Evolutionary conservation across 2,888 invertebrate genomes (phyloP).

Genomic region (Metallyticus violacea): DNA sequence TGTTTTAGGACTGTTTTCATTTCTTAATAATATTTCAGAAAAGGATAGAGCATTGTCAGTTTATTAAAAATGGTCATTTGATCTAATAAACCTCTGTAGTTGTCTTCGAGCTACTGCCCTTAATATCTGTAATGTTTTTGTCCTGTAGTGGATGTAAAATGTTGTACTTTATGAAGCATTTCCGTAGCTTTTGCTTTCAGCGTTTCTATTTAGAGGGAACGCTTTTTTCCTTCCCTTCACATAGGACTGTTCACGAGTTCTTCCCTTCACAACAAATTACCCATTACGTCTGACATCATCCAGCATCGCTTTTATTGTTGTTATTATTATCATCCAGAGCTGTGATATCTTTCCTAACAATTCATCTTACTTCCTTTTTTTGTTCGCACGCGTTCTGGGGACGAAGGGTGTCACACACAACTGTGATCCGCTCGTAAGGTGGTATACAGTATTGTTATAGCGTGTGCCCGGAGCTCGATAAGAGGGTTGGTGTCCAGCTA

Average conservation of each 20-base stretch:
- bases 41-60: too few species aligned
- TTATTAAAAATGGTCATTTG: too few species aligned
- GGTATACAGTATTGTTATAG: not conserved
- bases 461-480: not conserved
- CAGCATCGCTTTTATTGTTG: conserved; percentile 19
- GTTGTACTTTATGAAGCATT: not conserved
- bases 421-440: not conserved
- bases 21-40: too few species aligned
- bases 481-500: not conserved
- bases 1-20: too few species aligned
- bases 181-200: not conserved
- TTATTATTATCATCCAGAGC: not conserved
- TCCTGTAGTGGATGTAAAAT: not conserved
- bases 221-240: not conserved
- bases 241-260: not conserved
- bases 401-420: conserved; percentile 9
- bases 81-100: too few species aligned
- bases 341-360: not conserved
- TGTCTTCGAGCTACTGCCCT: too few species aligned
- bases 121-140: too few species aligned
- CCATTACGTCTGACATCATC: conserved; percentile 22
- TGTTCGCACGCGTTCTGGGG: not conserved
- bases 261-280: conserved; percentile 20
- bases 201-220: not conserved
- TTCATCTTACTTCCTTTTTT: not conserved